Evolutionary conservation across 2,113 vertebrate species (phyloP).

Genomic region (Burhinus bistriatus): DNA sequence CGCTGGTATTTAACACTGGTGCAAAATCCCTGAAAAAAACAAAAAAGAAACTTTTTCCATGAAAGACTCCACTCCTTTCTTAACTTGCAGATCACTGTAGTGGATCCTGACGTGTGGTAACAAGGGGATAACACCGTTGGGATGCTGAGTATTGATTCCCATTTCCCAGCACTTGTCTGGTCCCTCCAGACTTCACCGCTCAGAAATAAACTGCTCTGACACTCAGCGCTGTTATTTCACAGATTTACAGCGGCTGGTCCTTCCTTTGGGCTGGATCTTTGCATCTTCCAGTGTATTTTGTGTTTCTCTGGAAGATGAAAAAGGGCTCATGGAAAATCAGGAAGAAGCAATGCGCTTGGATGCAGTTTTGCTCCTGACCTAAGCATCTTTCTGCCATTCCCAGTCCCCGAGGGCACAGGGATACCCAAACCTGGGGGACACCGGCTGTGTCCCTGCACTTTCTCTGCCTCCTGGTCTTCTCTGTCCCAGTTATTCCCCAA

Average conservation of each 20-base stretch:
- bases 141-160: neutral
- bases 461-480: neutral
- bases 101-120: neutral
- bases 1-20: neutral
- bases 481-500: neutral
- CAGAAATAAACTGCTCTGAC: neutral
- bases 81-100: neutral
- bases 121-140: neutral
- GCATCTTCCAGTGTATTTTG: neutral
- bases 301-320: neutral
- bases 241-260: neutral
- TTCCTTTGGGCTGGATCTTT: neutral
- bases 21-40: neutral
- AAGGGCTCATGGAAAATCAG: neutral
- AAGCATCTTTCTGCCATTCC: neutral
- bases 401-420: accelerated
- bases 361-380: neutral
- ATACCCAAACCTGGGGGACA: neutral
- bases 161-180: neutral
- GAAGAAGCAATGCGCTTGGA: neutral
- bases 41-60: neutral
- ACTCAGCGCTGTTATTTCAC: neutral
- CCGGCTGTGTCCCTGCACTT: accelerated
- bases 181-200: neutral
- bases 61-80: neutral